These are phyloP conservation scores for Semotilus atromaculatus DNA, from an alignment of 2,797 vertebrate genomes.

Conservation along the genomic window DNA sequence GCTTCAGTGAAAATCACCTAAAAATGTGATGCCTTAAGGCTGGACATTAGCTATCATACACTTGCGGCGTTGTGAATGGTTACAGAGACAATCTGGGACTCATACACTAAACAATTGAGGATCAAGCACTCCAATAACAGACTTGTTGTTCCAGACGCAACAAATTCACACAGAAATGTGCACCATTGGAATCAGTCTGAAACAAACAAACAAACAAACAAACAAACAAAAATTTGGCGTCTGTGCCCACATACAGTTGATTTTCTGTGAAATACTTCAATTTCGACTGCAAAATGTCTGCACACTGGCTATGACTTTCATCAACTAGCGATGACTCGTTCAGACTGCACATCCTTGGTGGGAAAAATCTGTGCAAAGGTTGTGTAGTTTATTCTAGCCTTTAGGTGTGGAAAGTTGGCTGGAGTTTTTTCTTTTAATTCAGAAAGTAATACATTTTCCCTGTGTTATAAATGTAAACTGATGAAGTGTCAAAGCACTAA, in stretches of 20 bases:
- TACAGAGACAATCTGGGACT: neutral
- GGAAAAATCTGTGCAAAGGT: neutral
- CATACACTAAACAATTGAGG: neutral
- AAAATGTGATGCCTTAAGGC: neutral
- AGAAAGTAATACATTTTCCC: neutral
- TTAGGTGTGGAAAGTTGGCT: constrained; percentile 35
- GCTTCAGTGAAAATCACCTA: too few species aligned
- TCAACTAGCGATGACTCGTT: neutral
- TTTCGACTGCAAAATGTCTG: neutral
- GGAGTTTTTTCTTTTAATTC: neutral
- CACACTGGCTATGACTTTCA: neutral
- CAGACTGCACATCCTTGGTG: neutral
- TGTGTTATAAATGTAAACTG: constrained; percentile 29
- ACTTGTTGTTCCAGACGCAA: neutral
- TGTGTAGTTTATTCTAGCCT: neutral
- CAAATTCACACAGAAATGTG: neutral
- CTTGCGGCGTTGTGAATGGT: neutral
- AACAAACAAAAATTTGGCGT: neutral
- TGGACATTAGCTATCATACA: too few species aligned
- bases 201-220: neutral
- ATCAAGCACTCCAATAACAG: neutral
- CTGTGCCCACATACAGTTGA: neutral
- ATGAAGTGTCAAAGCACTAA: constrained; percentile 21
- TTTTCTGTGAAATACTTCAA: neutral
- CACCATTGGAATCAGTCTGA: neutral